Evolutionary conservation across 2,797 vertebrate genomes (phyloP).

Genomic region (Silurus aristotelis): DNA sequence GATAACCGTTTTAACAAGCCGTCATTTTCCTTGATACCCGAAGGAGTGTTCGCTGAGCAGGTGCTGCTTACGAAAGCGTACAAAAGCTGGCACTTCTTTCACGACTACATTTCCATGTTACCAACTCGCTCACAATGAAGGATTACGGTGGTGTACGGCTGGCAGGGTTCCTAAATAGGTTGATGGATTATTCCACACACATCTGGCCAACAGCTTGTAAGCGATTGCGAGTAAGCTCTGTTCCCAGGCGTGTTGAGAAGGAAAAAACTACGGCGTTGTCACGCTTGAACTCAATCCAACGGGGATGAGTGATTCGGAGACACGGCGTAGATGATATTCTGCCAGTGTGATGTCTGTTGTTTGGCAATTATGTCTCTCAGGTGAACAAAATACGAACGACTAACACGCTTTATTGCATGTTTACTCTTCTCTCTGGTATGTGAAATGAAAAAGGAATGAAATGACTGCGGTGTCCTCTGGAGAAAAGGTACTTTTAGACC

Average conservation of each 20-base stretch:
- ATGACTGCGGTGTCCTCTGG: neutral
- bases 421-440: neutral
- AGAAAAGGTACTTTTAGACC: neutral
- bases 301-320: neutral
- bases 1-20: constrained; percentile 19
- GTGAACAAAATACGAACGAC: neutral
- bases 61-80: constrained; percentile 20
- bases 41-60: neutral
- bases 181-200: constrained; percentile 11
- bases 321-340: neutral
- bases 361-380: neutral
- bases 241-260: constrained; percentile 2
- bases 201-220: constrained; percentile 1
- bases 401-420: neutral
- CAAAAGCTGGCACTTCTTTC: neutral
- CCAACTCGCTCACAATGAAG: neutral
- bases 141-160: constrained; percentile 6
- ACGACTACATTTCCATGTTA: neutral
- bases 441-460: neutral
- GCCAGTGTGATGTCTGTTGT: neutral
- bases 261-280: neutral
- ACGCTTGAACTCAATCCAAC: neutral
- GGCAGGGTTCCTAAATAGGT: constrained; percentile 12
- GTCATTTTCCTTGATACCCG: constrained; percentile 22
- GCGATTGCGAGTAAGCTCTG: constrained; percentile 14